Percentiles rank a stretch among this genome's conserved stretches.
Conservation (phyloP, 2,888 invertebrate genomes). For the Ophioninae sp. region DNA sequence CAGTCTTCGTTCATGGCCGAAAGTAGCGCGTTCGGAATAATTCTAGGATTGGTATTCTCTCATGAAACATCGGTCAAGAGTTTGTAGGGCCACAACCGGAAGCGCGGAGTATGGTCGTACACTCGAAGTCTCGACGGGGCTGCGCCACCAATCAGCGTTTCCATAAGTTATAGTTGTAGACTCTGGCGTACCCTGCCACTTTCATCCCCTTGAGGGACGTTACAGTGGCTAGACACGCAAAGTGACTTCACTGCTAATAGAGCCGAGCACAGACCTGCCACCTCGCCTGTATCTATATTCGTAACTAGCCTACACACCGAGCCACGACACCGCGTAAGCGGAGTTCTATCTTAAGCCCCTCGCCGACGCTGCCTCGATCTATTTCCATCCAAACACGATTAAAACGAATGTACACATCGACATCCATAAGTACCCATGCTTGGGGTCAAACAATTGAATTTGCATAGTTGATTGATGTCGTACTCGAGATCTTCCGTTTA, state of each 20-base stretch:
- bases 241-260: slow-evolving; percentile 63
- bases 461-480: slow-evolving; percentile 35
- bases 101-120: slow-evolving; percentile 42
- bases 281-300: slow-evolving; percentile 36
- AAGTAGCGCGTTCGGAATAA: neutral
- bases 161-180: slow-evolving; percentile 69
- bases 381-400: slow-evolving; percentile 57
- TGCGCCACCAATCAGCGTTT: slow-evolving; percentile 68
- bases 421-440: slow-evolving; percentile 17
- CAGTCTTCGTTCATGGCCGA: neutral
- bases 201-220: slow-evolving; percentile 63
- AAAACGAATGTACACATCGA: slow-evolving; percentile 36
- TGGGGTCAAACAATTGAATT: slow-evolving; percentile 47
- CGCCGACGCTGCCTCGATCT: slow-evolving; percentile 19
- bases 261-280: slow-evolving; percentile 45
- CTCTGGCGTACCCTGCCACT: slow-evolving; percentile 58
- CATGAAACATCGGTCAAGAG: slow-evolving; percentile 21
- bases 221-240: slow-evolving; percentile 66
- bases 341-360: neutral
- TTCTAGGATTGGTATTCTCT: neutral
- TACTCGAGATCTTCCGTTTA: neutral
- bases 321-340: slow-evolving; percentile 1
- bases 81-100: slow-evolving; percentile 38
- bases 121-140: slow-evolving; percentile 47
- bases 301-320: neutral